Percentiles rank a stretch among this genome's conserved stretches.
These are phyloP conservation scores for Branchellion lobata DNA, from an alignment of 2,888 invertebrate species.

Conservation along the genomic window DNA sequence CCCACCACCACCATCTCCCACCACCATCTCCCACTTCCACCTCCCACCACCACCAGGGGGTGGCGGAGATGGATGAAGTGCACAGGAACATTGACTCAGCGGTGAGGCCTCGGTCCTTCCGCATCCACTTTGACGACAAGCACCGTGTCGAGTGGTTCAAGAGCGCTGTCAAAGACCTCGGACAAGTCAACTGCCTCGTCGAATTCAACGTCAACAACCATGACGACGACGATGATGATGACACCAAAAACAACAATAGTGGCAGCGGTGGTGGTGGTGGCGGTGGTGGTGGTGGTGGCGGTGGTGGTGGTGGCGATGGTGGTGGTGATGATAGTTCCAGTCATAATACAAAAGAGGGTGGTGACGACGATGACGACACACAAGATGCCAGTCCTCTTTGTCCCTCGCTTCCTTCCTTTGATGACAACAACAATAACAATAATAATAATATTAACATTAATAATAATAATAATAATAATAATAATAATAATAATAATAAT, in stretches of 20 bases:
- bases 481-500: too few relatives aligned
- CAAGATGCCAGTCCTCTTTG: background rate
- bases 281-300: background rate
- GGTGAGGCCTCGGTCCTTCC: constrained; percentile 49
- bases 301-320: constrained; percentile 11
- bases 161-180: constrained; percentile 50
- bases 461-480: too few relatives aligned
- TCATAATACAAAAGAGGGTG: too few relatives aligned
- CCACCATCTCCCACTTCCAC: too few relatives aligned
- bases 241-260: background rate
- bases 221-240: background rate
- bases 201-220: background rate
- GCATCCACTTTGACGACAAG: constrained; percentile 51
- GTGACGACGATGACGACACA: background rate
- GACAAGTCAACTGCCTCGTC: constrained; percentile 46
- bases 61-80: constrained; percentile 51
- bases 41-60: constrained; percentile 40
- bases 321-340: constrained; percentile 10
- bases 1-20: too few relatives aligned
- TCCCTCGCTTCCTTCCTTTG: background rate
- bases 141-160: constrained; percentile 51
- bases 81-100: constrained; percentile 48
- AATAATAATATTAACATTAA: background rate
- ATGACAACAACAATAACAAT: background rate
- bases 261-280: background rate